Conservation (phyloP, 2,113 vertebrate genomes). For the Stigmatopora nigra region DNA sequence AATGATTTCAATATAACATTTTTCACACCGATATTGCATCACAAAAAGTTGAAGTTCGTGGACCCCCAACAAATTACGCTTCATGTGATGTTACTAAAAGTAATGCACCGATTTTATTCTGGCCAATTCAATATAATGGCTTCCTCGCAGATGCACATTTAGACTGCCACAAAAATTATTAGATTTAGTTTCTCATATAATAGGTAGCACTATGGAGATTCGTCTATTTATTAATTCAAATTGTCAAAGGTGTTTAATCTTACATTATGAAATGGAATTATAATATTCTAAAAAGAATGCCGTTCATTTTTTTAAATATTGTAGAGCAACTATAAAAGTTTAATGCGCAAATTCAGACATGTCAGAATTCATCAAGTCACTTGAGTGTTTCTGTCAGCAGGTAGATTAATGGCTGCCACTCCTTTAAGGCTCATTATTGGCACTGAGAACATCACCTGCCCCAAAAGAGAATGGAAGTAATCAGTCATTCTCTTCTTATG, state of each 20-base stretch:
- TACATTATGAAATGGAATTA: background rate
- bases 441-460: slow-evolving; percentile 49
- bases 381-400: slow-evolving; percentile 22
- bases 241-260: background rate
- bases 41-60: no score
- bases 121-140: no score
- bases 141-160: no score
- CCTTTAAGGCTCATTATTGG: slow-evolving; percentile 59
- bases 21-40: no score
- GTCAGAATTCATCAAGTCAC: slow-evolving; percentile 6
- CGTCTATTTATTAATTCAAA: background rate
- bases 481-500: slow-evolving; percentile 63
- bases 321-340: background rate
- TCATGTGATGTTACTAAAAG: no score
- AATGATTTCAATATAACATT: no score
- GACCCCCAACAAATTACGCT: no score
- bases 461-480: slow-evolving; percentile 39
- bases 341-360: background rate
- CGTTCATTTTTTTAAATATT: background rate
- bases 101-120: no score
- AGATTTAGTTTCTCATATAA: no score
- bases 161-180: no score
- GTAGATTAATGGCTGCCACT: slow-evolving; percentile 47
- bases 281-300: background rate
- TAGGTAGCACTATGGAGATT: background rate